Evolutionary conservation across 1,140 invertebrate species (phyloP).

Genomic region (Drosophila persimilis): DNA sequence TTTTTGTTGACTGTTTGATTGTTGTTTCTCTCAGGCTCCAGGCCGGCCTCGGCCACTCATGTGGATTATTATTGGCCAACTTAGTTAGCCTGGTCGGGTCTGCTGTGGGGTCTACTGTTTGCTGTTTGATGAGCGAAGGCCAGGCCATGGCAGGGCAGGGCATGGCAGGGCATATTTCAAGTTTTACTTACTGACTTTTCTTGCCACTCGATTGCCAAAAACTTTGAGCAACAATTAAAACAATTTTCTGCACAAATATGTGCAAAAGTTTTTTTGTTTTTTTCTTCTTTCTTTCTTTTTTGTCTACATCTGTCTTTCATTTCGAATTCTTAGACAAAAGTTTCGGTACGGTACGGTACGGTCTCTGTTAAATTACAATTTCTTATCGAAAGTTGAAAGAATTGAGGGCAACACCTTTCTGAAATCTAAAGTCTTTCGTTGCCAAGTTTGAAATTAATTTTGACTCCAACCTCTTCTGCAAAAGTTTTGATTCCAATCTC

Average conservation of each 20-base stretch:
- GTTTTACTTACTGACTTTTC: conserved; percentile 21
- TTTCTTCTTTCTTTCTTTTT: conserved; percentile 1
- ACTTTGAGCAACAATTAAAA: conserved; percentile 68
- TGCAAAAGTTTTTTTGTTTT: conserved; percentile 43
- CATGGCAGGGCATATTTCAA: conserved; percentile 7
- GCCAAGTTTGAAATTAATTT: too few relatives aligned
- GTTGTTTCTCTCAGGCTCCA: conserved; percentile 22
- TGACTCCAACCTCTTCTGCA: too few relatives aligned
- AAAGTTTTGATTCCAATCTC: background rate
- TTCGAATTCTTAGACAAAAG: background rate
- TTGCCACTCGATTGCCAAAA: conserved; percentile 19
- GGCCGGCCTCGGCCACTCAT: conserved; percentile 36
- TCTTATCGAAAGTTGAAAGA: conserved; percentile 10
- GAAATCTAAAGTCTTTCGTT: too few relatives aligned
- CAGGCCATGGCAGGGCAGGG: too few relatives aligned
- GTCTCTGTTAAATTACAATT: conserved; percentile 58
- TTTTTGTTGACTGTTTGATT: conserved; percentile 39
- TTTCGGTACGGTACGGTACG: too few relatives aligned
- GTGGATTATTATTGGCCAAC: conserved; percentile 60
- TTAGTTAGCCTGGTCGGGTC: conserved; percentile 35
- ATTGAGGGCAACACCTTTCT: conserved; percentile 57
- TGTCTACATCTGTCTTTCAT: background rate
- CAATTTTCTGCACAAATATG: conserved; percentile 70
- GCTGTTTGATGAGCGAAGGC: conserved; percentile 24
- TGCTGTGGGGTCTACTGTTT: conserved; percentile 3